Base-by-base conservation (phyloP, 2,797 vertebrate genomes). In the Bovichtus variegatus region DNA sequence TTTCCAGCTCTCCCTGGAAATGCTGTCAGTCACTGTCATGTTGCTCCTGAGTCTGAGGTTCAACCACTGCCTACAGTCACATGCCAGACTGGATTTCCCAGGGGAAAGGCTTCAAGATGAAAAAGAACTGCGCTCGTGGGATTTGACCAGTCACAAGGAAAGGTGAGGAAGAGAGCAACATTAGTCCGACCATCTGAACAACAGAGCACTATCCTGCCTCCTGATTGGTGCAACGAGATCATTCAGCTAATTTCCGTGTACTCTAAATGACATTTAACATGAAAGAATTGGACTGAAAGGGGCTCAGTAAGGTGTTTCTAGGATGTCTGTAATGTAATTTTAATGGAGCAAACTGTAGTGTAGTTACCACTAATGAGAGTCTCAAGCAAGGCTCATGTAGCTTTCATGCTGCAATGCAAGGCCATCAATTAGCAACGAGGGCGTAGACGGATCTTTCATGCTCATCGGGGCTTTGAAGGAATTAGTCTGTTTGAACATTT, bases 401-500 rank as follows among this genome's bases (percentile, higher is more conserved):
- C 76, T 85, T 86, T 89, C 88, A 88, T 65, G 82, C 88, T 80
- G 82, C 59, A 54, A 76, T 77, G 78, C 64, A 61, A 84, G 84
- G 69, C 77, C 87, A 91, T 92, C 89, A 90, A 91, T 94, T 92
- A 92, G 82, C 72, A 91, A 93, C 82, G 89, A 87, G 72, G 87
- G 85, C 2, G 74, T 85, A 87, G 79, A 86, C 79, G 23, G 58
- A 50, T 60, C 87, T 91, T 91, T 91, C 82, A 89, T 91, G 90
- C 83, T 90, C 83, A 44, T 27, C 9, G 25, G 27, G 57, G 79
- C 80, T 92, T 86, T 89, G 83, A 90, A 85, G 85, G 81, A 88
- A 90, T 91, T 86, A 92, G 82, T 90, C 85, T 15, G 76, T 93
- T 93, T 93, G 91, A 93, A 93, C 90, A 88, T 86, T 88, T 86